A percentile compares a stretch with the other conserved stretches of the same genome.
Conservation (phyloP, 2,888 invertebrate species). For the Andricus curvator region DNA sequence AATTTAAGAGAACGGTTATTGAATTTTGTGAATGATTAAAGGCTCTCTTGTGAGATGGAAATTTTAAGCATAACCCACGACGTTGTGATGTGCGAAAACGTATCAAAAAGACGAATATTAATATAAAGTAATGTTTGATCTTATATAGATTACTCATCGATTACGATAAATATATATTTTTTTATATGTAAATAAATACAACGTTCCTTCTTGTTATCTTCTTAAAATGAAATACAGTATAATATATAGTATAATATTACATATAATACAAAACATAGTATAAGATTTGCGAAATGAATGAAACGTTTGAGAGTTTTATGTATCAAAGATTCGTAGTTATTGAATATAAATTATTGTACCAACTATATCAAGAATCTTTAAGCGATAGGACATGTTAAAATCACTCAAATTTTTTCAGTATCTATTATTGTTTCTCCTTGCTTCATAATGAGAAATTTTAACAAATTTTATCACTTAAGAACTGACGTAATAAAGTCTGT, state of each 20-base stretch:
- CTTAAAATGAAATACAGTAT: conserved; percentile 37
- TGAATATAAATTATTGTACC: conserved; percentile 15
- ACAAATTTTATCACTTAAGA: neutral
- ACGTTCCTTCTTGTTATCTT: conserved; percentile 74
- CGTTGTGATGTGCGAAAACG: conserved; percentile 68
- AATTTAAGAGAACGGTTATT: neutral
- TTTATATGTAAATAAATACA: conserved; percentile 63
- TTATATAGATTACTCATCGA: conserved; percentile 55
- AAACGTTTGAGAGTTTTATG: neutral
- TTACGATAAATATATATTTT: conserved; percentile 52
- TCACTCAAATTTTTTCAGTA: neutral
- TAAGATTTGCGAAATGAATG: conserved; percentile 10
- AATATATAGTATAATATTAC: neutral
- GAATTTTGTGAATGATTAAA: conserved; percentile 23
- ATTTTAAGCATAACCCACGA: conserved; percentile 36
- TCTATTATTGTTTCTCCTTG: too few species aligned
- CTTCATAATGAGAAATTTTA: neutral
- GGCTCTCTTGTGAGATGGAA: conserved; percentile 32
- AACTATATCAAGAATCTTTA: neutral
- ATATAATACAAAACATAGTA: neutral
- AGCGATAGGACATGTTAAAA: neutral
- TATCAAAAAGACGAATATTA: conserved; percentile 62
- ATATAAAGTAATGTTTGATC: conserved; percentile 63
- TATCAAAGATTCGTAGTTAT: neutral
- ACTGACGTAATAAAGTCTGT: neutral